Evolutionary conservation across 2,888 invertebrate species (phyloP), one percentile per base, ranked within the genome.

Genomic region (Lycaena phlaeas): DNA sequence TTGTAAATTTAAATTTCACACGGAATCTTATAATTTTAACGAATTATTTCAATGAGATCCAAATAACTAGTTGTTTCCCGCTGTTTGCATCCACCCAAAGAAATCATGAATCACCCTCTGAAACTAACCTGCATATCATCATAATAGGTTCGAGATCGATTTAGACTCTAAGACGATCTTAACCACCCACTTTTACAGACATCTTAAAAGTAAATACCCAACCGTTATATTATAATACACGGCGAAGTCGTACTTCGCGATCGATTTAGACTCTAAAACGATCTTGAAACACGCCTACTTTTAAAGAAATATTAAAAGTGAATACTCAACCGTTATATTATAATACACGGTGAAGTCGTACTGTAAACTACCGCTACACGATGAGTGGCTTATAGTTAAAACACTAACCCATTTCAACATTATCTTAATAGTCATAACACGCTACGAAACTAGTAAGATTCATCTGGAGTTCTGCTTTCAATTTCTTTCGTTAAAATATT

Each of bases 371-470:
- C 34, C 34, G 34, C 34, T 34, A 34, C 9, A 18, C 18, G 29
- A n/a, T n/a, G 34, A 34, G 34, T 12, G 34, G 34, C 17, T 12
- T 9, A 2, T 4, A 6, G 7, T 12, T 12, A 29, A 34, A 15
- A 34, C 34, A 34, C 34, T 34, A 34, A 34, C 34, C 34, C 34
- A 34, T 34, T 18, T 34, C 34, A 34, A 34, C 34, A 34, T 11
- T 22, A 14, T 15, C 5, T 30, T 30, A 14, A 30, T 30, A 17
- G 17, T 18, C 14, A n/a, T 17, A 34, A 22, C 34, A 4, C 18
- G 34, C 34, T 9, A 9, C 9, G 22, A 34, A 34, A 34, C 34
- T 34, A 11, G 6, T 7, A 27, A 25, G 14, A 22, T 22, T 34
- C 34, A 17, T 17, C 18, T n/a, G n/a, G 18, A 4, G 3, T 4